Percentiles rank a stretch among this genome's conserved stretches.
These are phyloP conservation scores for Syngnathus floridae DNA, from an alignment of 2,113 vertebrate species.

Conservation along the genomic window DNA sequence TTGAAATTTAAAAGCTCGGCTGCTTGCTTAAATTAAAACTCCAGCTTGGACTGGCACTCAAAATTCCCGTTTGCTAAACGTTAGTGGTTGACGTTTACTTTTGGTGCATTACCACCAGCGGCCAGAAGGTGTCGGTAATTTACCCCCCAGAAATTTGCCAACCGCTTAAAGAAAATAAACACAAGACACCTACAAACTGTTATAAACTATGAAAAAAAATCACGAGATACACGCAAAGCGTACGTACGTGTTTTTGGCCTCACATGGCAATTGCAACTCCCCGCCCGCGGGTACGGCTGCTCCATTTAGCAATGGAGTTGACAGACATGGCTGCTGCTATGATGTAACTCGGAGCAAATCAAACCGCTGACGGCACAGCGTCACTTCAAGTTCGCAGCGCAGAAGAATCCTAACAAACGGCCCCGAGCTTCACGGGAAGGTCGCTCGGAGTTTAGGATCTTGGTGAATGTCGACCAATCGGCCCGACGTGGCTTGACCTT, in stretches of 20 bases:
- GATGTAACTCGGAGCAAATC: slow-evolving; percentile 25
- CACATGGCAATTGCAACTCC: slow-evolving; percentile 1
- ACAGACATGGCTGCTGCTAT: slow-evolving; percentile 15
- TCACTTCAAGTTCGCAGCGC: neutral
- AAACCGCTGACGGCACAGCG: slow-evolving; percentile 6
- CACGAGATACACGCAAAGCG: slow-evolving; percentile 4
- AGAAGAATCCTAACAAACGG: neutral
- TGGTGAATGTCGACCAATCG: too few species aligned
- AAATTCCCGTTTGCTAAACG: too few species aligned
- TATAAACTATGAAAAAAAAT: neutral
- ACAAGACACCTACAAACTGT: too few species aligned
- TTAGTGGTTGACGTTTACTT: too few species aligned
- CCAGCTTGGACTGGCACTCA: too few species aligned
- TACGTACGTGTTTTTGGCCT: slow-evolving; percentile 4
- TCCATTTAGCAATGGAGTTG: slow-evolving; percentile 29
- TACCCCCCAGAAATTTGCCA: too few species aligned
- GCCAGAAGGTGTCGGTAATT: too few species aligned
- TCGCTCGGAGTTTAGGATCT: neutral
- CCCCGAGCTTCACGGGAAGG: neutral
- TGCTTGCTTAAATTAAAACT: too few species aligned
- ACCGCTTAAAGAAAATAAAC: too few species aligned
- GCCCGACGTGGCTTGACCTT: neutral
- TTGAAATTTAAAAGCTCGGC: too few species aligned
- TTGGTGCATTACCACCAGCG: too few species aligned
- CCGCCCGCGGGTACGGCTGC: slow-evolving; percentile 23